These are phyloP conservation scores for Panthera leo DNA, from an alignment of 2,113 vertebrate genomes.

Conservation along the genomic window DNA sequence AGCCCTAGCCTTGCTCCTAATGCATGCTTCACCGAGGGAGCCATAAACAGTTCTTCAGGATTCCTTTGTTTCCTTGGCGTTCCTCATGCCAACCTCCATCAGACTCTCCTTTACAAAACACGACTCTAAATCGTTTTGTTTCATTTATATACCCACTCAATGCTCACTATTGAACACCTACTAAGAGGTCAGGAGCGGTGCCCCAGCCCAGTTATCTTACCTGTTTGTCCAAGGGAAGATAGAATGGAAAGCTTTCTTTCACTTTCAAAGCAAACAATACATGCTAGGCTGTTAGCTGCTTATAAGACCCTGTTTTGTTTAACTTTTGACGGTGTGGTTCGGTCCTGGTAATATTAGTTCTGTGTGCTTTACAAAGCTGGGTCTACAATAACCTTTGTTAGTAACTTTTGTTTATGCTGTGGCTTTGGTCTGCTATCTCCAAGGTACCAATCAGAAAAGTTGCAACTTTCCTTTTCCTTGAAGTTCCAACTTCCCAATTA, in stretches of 20 bases:
- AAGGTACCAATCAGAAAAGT: conserved; percentile 31
- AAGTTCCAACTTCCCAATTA: not conserved
- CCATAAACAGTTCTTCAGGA: conserved; percentile 22
- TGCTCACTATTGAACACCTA: not conserved
- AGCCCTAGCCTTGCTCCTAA: not conserved
- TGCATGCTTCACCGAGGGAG: not conserved
- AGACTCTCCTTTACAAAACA: not conserved
- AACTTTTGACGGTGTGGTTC: conserved; percentile 18
- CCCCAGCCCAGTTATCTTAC: not conserved
- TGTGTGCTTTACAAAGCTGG: not conserved
- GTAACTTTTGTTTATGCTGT: conserved; percentile 24
- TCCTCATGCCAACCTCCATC: not conserved
- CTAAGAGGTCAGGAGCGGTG: not conserved
- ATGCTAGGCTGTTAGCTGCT: not conserved
- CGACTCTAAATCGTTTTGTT: not conserved
- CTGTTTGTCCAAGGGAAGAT: not conserved
- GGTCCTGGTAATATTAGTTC: conserved; percentile 4
- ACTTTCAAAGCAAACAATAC: conserved; percentile 54
- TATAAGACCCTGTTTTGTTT: conserved; percentile 24
- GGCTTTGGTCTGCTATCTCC: conserved; percentile 41
- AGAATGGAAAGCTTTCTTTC: not conserved
- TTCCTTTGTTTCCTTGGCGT: not conserved
- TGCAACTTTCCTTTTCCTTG: not conserved
- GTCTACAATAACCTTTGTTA: conserved; percentile 30
- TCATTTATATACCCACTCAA: not conserved